phyloP scores from a whole-genome alignment of 2,888 invertebrate genomes.

The Amblyjoppa fuscipennis region DNA sequence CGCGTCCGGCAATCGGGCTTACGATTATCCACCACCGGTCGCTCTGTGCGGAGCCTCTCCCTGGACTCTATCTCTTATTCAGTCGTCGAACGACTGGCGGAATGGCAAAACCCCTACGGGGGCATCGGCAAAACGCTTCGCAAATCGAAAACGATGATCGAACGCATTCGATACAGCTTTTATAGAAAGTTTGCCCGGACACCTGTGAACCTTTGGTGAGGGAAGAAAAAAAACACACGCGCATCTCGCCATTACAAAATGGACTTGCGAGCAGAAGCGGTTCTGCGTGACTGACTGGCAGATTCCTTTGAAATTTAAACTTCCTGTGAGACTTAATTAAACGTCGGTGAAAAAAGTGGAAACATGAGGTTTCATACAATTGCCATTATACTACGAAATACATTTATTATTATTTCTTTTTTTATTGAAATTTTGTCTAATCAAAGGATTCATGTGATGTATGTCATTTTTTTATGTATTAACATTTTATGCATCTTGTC shows the following conservation, averaged over 20 bases:
- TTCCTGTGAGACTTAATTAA: neutral
- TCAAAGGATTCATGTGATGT: too few relatives aligned
- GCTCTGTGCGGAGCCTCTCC: constrained; percentile 54
- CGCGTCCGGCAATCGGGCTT: constrained; percentile 78
- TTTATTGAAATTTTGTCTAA: too few relatives aligned
- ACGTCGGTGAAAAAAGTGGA: neutral
- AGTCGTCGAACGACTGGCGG: constrained; percentile 48
- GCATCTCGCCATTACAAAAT: neutral
- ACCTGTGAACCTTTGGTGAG: constrained; percentile 58
- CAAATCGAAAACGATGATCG: constrained; percentile 70
- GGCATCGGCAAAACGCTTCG: constrained; percentile 66
- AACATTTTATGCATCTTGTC: too few relatives aligned
- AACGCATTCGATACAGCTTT: constrained; percentile 63
- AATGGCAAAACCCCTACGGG: constrained; percentile 44
- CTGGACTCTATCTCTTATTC: constrained; percentile 52
- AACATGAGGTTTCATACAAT: neutral
- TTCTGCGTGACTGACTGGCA: neutral
- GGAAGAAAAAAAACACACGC: constrained; percentile 16
- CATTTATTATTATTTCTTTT: too few relatives aligned
- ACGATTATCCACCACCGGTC: constrained; percentile 63
- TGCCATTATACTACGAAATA: too few relatives aligned
- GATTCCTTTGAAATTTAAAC: too few relatives aligned
- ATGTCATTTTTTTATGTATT: too few relatives aligned
- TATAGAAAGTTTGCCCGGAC: constrained; percentile 67
- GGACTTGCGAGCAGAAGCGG: neutral